Percentiles rank a stretch among this genome's conserved stretches.
Conservation (phyloP, 1,140 invertebrate species). For the Lanistes nyassanus region DNA sequence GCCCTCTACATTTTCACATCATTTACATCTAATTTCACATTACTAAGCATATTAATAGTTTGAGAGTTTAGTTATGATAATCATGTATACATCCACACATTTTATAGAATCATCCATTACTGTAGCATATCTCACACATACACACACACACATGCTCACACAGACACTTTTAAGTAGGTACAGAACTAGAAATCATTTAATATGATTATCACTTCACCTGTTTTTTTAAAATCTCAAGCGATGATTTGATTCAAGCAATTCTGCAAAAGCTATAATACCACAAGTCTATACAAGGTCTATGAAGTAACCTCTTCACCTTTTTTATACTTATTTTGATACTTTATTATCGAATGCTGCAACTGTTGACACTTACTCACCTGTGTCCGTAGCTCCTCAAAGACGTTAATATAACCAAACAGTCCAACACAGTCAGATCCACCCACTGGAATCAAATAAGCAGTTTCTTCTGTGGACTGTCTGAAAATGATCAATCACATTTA, state of each 20-base stretch:
- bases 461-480: conserved; percentile 35
- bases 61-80: not conserved
- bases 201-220: not conserved
- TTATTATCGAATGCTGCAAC: no score
- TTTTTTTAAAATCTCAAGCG: no score
- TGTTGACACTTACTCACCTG: conserved; percentile 36
- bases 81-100: not conserved
- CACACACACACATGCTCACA: not conserved
- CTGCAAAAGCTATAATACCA: no score
- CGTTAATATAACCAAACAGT: conserved; percentile 58
- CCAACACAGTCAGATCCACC: conserved; percentile 58
- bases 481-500: no score
- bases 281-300: no score
- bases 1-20: conserved; percentile 20
- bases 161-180: not conserved
- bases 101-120: no score
- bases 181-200: not conserved
- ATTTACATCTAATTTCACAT: conserved; percentile 49
- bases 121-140: not conserved
- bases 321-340: no score
- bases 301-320: no score
- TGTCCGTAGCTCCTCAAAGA: conserved; percentile 51
- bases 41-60: conserved; percentile 31
- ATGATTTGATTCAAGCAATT: no score
- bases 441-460: conserved; percentile 54